Evolutionary conservation across 1,140 invertebrate genomes (phyloP), one percentile per base, ranked within the genome.

Genomic region (Cydia fagiglandana): DNA sequence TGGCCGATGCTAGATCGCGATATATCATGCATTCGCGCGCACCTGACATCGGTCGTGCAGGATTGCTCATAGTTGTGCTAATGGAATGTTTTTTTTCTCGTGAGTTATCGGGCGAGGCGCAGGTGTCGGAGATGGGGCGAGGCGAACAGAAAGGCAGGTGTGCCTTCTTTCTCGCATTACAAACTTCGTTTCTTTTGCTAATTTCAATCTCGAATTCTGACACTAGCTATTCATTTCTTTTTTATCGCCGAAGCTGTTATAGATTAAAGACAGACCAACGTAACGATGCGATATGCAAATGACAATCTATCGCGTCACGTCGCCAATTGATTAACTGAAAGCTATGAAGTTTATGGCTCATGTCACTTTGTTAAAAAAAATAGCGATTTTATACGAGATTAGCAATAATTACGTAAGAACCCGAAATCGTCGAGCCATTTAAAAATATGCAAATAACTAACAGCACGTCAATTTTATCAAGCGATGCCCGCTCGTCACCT

Each of bases 71-170:
- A 53, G 75, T 73, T 76, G 66, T 45, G 50, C 28, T 66, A 28
- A 68, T 47, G 41, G 45, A 73, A 56, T 56, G 15, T 56, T 50
- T 56, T 50, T 50, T 38, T 73, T 74, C 28, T 74, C 17, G 41
- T 74, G 41, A 45, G n/a, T 34, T 45, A 75, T 75, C 61, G 66
- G 66, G 66, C 66, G 66, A 70, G n/a, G 41, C 73, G 79, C 80
- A 79, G 81, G 81, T 80, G 81, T 70, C 30, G 66, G 66, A 45
- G 66, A 38, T 73, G 64, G 15, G 24, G 64, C 53, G 75, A 76
- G 56, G 47, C 70, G 78, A 79, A 78, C 75, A 78, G 77, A 79
- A 80, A 73, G 76, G 80, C 81, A 83, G 80, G 80, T 83, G 81
- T 56, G 53, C 61, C 45, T 13, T 24, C 20, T 10, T 73, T 20